Percentiles rank a stretch among this genome's conserved stretches.
phyloP scores from a whole-genome alignment of 2,113 vertebrate genomes.

The Chelonoidis abingdonii region DNA sequence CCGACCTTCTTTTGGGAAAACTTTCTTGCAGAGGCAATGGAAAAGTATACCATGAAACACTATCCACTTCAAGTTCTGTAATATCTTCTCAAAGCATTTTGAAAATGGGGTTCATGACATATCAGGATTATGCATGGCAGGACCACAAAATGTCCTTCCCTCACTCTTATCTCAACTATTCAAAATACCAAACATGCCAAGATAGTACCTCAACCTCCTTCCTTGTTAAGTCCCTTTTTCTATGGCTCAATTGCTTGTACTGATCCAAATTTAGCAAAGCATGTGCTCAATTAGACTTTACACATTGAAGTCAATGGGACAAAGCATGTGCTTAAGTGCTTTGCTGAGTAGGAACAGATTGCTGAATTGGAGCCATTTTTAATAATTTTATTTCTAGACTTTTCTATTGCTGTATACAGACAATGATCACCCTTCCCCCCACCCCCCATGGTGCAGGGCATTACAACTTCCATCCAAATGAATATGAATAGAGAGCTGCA shows the following conservation, averaged over 20 bases:
- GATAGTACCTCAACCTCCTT: neutral
- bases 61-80: neutral
- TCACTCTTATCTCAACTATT: neutral
- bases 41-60: neutral
- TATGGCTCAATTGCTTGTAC: neutral
- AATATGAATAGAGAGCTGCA: neutral
- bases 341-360: neutral
- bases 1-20: neutral
- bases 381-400: neutral
- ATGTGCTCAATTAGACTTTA: neutral
- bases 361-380: neutral
- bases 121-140: neutral
- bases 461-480: neutral
- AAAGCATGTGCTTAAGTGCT: neutral
- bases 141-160: neutral
- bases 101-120: neutral
- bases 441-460: neutral
- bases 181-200: neutral
- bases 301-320: neutral
- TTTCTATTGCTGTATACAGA: neutral
- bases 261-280: neutral
- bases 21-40: neutral
- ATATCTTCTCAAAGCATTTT: neutral
- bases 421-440: neutral
- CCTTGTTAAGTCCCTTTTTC: neutral